Percentiles rank a stretch among this genome's conserved stretches.
Evolutionary conservation across 1,140 invertebrate species (phyloP).

Genomic region (Eurosta solidaginis): DNA sequence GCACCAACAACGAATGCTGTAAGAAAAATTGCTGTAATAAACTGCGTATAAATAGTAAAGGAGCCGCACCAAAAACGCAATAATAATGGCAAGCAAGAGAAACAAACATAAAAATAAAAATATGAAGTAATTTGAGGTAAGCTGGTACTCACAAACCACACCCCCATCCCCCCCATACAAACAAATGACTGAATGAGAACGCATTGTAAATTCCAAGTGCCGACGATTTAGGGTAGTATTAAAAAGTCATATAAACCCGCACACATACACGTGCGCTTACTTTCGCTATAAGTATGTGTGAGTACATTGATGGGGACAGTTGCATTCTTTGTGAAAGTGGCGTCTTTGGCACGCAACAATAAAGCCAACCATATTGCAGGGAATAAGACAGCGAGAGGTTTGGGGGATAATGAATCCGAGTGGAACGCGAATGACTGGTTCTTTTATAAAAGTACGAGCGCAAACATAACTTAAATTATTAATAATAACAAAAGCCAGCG

Average conservation of each 20-base stretch:
- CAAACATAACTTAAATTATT: constrained; percentile 25
- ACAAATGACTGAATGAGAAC: no score
- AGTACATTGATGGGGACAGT: not conserved
- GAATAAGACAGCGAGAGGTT: no score
- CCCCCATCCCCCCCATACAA: no score
- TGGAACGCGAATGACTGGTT: constrained; percentile 8
- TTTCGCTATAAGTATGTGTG: not conserved
- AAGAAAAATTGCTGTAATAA: constrained; percentile 19
- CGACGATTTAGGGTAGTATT: not conserved
- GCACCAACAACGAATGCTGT: not conserved
- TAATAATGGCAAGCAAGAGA: constrained; percentile 5
- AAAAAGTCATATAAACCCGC: not conserved
- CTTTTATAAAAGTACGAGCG: not conserved
- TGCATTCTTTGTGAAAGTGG: not conserved
- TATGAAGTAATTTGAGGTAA: constrained; percentile 14
- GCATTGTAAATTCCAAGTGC: not conserved
- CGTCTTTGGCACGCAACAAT: not conserved
- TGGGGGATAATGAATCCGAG: not conserved
- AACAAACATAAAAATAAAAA: constrained; percentile 7
- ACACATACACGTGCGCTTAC: not conserved
- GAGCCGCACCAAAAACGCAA: not conserved
- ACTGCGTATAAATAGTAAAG: constrained; percentile 11
- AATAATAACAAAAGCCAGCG: constrained; percentile 24
- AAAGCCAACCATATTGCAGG: not conserved
- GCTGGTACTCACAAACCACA: not conserved